These are phyloP conservation scores for Cossypha polioptera DNA, from an alignment of 2,797 vertebrate species.

Conservation along the genomic window DNA sequence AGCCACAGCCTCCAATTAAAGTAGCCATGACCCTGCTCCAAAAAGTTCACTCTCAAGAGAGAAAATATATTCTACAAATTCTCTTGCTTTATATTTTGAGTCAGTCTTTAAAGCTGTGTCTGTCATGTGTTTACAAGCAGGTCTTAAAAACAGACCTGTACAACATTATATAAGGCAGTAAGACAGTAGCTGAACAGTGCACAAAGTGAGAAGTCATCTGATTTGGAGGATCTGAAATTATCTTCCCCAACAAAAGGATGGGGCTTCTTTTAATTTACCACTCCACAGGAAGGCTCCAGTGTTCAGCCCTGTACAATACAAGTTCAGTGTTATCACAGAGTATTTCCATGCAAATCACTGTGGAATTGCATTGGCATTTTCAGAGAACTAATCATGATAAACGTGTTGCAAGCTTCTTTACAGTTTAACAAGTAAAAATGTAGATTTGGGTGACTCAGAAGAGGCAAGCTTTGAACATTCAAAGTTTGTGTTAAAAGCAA, in stretches of 20 bases:
- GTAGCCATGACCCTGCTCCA: neutral
- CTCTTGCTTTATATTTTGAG: neutral
- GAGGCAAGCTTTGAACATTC: neutral
- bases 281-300: accelerated
- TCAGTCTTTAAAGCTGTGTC: neutral
- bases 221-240: neutral
- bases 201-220: neutral
- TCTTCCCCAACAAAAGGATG: neutral
- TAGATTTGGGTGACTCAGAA: neutral
- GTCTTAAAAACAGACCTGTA: neutral
- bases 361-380: neutral
- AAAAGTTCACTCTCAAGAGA: neutral
- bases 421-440: neutral
- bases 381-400: constrained; percentile 11
- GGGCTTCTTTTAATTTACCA: neutral
- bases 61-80: neutral
- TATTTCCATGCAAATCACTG: neutral
- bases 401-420: neutral
- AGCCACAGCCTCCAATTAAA: neutral
- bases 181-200: neutral
- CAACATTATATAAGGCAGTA: neutral
- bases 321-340: neutral
- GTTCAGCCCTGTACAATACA: neutral
- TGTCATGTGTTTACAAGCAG: neutral
- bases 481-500: neutral